Evolutionary conservation across 2,888 invertebrate species (phyloP).

Genomic region (Lypha dubia): DNA sequence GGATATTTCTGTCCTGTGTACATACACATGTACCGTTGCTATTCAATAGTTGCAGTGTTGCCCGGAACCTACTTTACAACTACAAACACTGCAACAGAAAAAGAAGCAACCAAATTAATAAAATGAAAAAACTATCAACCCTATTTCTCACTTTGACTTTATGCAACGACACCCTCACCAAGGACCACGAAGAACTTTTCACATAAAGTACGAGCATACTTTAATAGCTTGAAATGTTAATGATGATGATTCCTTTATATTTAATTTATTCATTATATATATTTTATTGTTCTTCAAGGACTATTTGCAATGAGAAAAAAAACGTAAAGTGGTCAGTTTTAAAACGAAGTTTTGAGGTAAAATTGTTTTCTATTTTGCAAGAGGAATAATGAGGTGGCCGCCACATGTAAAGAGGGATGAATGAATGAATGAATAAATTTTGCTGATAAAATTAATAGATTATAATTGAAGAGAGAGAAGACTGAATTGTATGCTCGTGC

Average conservation of each 20-base stretch:
- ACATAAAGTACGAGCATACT: slow-evolving; percentile 6
- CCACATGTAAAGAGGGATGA: neutral
- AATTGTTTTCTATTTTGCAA: slow-evolving; percentile 51
- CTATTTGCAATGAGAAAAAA: slow-evolving; percentile 51
- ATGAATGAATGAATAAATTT: slow-evolving; percentile 6
- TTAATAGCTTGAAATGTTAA: slow-evolving; percentile 72
- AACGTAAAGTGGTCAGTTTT: slow-evolving; percentile 23
- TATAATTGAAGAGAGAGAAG: slow-evolving; percentile 31
- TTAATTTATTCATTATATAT: slow-evolving; percentile 66
- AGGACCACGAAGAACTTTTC: slow-evolving; percentile 44
- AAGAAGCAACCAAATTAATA: too few relatives aligned
- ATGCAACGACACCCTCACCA: slow-evolving; percentile 57
- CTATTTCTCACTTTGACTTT: neutral
- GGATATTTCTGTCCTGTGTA: neutral
- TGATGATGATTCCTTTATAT: slow-evolving; percentile 69
- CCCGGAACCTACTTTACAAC: slow-evolving; percentile 22
- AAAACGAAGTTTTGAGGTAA: slow-evolving; percentile 46
- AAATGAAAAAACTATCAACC: slow-evolving; percentile 39
- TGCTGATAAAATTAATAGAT: slow-evolving; percentile 53
- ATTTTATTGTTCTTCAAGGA: slow-evolving; percentile 11
- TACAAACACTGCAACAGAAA: neutral
- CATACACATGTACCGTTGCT: slow-evolving; percentile 6
- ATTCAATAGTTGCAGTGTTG: neutral
- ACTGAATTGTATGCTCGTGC: slow-evolving; percentile 48
- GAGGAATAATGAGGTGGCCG: neutral